phyloP scores from a whole-genome alignment of 1,140 invertebrate genomes.

The Cotesia vestalis region DNA sequence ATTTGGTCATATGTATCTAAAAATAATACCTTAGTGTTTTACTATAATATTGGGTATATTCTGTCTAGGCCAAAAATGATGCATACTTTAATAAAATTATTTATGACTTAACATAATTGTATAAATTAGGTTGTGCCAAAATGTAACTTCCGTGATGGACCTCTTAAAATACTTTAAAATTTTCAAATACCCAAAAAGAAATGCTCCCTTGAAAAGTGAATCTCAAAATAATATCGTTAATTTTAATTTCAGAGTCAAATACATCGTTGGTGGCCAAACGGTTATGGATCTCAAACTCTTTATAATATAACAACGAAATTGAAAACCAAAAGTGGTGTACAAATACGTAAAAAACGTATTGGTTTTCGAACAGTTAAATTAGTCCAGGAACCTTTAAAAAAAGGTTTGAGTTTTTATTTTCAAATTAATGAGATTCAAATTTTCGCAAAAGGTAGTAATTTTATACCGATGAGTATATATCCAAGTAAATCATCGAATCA shows the following conservation, averaged over 20 bases:
- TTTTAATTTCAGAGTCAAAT: constrained; percentile 62
- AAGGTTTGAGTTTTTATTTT: constrained; percentile 89
- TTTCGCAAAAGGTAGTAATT: constrained; percentile 97
- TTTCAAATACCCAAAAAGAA: too few species aligned
- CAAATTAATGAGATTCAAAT: constrained; percentile 86
- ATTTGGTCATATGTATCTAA: too few species aligned
- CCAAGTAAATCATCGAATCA: constrained; percentile 76
- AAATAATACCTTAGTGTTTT: too few species aligned
- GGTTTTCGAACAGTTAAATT: constrained; percentile 90
- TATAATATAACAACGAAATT: constrained; percentile 75
- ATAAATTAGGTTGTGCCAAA: too few species aligned
- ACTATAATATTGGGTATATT: too few species aligned
- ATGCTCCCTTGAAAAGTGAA: not conserved
- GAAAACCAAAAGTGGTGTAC: constrained; percentile 47
- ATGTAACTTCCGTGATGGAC: too few species aligned
- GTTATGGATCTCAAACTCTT: constrained; percentile 83
- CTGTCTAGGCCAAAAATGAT: too few species aligned
- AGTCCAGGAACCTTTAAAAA: constrained; percentile 72
- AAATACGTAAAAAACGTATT: constrained; percentile 65
- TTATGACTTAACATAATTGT: too few species aligned
- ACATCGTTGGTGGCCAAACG: constrained; percentile 93
- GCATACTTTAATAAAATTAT: too few species aligned
- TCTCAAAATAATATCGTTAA: not conserved
- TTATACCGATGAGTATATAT: constrained; percentile 90
- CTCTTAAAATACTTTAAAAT: too few species aligned